Evolutionary conservation across 2,113 vertebrate species (phyloP), one percentile per base, ranked within the genome.

Genomic region (Piprites chloris): DNA sequence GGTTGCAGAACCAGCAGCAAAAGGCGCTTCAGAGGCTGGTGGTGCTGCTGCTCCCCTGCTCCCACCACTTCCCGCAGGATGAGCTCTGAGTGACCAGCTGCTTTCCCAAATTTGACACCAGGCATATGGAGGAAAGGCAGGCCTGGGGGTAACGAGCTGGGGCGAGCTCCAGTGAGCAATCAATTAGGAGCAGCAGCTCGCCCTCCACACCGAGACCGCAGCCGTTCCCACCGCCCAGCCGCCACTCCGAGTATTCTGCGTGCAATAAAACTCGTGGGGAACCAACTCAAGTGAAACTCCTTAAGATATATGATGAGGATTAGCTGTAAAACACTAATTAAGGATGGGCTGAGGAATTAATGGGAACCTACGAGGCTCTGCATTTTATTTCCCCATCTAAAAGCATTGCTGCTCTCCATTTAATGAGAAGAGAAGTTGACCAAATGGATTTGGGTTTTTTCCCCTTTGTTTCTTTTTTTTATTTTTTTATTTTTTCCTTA

Each of bases 71-170:
- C 95, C 96, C 77, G 62, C 97, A 97, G 96, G 95, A 97, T 52
- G 65, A 91, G 85, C 87, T 73, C 81, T 61, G 94, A 98, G 95
- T 95, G 97, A 98, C 98, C 98, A 97, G 98, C 98, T 98, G 98
- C 97, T 94, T 86, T 87, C 97, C 97, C 97, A 95, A 95, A 96
- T 96, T 85, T 97, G 97, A 98, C 98, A 98, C 97, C 94, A 97
- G 98, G 97, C 97, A 97, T 96, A 98, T 95, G 98, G 98, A 94
- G 93, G 67, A 74, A 96, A 97, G 94, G 87, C 93, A 96, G 97
- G 97, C 98, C 98, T 78, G 91, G 33, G 98, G 98, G 97, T 94
- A 82, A 93, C 46, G 91, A 87, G 96, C 96, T 87, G 96, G 79
- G 97, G 96, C 7, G 89, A 97, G 98, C 97, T 97, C 94, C 97